Base-by-base conservation (phyloP, 2,113 vertebrate genomes). In the Monopterus albus region DNA sequence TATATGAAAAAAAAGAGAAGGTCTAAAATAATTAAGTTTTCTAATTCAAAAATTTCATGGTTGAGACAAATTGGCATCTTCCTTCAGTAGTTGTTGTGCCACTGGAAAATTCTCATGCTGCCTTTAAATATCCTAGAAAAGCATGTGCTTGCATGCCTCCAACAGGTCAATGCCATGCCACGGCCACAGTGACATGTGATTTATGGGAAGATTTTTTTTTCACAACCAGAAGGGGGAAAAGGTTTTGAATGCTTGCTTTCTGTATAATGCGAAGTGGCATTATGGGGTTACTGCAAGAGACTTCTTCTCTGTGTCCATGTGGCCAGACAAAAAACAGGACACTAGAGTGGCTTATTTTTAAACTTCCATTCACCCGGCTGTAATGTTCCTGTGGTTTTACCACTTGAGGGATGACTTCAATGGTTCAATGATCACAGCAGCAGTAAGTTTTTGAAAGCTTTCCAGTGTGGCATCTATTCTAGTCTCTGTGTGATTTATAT, bases 51-150 rank as follows among this genome's bases (percentile, higher is more conserved):
- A n/a, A n/a, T n/a, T n/a, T n/a, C n/a, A n/a, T n/a, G 28, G 66
- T 68, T 62, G 4, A 38, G n/a, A 69, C 18, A 70, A 17, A 63
- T 65, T 67, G 60, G 21, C 62, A 59, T 82, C 75, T 75, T 72
- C 45, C 38, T 58, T 21, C 70, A 71, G 43, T 40, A 62, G 58
- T 40, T 15, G 53, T 15, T 38, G 40, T 57, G 72, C 79, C 82
- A 78, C 57, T 51, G 25, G 46, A 90, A 66, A 86, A 77, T 91
- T 91, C 86, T 74, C 89, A 91, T 75, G 71, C 62, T 6, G 46
- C 85, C 88, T 89, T 88, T 80, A 91, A 91, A 93, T 92, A 92
- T 84, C 83, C 55, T 31, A 52, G 67, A 74, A 72, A 45, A 29
- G 25, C 67, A 75, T 90, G 76, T 62, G 58, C 66, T 69, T 57